Conservation (phyloP, 2,113 vertebrate genomes). For the Tetraodon nigroviridis region DNA sequence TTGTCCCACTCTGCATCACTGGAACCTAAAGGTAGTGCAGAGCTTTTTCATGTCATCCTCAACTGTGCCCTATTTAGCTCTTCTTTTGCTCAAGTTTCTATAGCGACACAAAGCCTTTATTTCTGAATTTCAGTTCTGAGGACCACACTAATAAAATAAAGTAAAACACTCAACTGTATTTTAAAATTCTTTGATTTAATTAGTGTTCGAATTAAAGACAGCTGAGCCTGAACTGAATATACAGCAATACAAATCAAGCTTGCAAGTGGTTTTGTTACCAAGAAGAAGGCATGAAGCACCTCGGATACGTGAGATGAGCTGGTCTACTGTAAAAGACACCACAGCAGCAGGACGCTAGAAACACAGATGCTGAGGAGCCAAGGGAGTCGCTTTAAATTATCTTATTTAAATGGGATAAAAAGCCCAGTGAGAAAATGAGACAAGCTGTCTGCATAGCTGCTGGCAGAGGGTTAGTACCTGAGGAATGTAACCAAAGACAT, state of each 20-base stretch:
- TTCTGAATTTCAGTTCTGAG: conserved; percentile 21
- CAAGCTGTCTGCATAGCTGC: conserved; percentile 36
- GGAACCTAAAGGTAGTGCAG: conserved; percentile 6
- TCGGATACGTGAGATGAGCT: background rate
- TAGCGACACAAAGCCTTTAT: conserved; percentile 51
- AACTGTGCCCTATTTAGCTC: conserved; percentile 54
- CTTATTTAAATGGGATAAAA: conserved; percentile 53
- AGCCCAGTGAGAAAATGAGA: conserved; percentile 42
- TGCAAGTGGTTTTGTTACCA: too few species aligned
- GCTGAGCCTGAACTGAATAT: too few species aligned
- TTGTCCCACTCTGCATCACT: too few species aligned
- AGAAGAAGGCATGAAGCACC: background rate
- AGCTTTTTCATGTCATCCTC: conserved; percentile 32
- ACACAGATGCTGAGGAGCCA: conserved; percentile 24
- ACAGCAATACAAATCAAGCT: too few species aligned
- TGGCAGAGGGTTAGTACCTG: conserved; percentile 37
- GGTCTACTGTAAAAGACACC: too few species aligned
- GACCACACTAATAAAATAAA: conserved; percentile 21
- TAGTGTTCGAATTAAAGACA: too few species aligned
- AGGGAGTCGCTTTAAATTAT: conserved; percentile 40
- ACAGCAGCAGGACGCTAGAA: conserved; percentile 3
- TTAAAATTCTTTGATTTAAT: too few species aligned
- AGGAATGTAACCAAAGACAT: conserved; percentile 25
- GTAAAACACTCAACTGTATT: conserved; percentile 2
- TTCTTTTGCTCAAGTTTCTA: conserved; percentile 52